Evolutionary conservation across 30 jellyfish, hydroid and myxozoan genomes (phyloP).

Genomic region (Hydractinia echinata): DNA sequence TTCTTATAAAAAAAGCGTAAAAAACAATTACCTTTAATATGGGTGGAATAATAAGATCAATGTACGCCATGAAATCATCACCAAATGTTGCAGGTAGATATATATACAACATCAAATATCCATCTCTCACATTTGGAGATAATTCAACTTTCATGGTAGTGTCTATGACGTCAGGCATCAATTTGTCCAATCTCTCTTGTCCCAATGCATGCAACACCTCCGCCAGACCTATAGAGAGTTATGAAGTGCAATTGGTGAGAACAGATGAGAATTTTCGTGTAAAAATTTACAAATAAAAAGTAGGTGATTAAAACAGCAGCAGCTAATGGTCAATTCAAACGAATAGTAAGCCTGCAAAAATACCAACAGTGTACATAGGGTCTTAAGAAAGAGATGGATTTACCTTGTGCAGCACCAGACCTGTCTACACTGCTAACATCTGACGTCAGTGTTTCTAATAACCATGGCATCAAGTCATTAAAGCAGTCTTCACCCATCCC

Average conservation of each 20-base stretch:
- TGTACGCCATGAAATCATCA: conserved; percentile 59
- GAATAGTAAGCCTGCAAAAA: no score
- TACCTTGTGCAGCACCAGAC: conserved; percentile 99
- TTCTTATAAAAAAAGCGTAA: neutral
- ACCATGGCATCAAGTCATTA: conserved; percentile 96
- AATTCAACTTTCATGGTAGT: conserved; percentile 87
- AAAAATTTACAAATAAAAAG: no score
- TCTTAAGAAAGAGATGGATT: neutral
- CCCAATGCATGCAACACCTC: conserved; percentile 94
- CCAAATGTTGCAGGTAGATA: conserved; percentile 96
- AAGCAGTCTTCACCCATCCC: conserved; percentile 98
- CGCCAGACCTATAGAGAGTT: conserved; percentile 55
- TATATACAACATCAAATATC: conserved; percentile 85
- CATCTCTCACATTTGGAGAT: conserved; percentile 93
- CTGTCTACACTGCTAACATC: conserved; percentile 97
- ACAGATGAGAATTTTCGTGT: no score
- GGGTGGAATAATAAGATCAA: conserved; percentile 81
- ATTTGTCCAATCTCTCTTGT: conserved; percentile 73
- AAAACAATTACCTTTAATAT: conserved; percentile 57
- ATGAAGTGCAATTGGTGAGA: neutral
- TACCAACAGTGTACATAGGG: no score
- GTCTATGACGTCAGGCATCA: conserved; percentile 94
- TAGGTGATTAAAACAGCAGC: no score
- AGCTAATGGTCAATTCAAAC: no score
- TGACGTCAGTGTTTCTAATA: conserved; percentile 90